Evolutionary conservation across 2,888 invertebrate species (phyloP).

Genomic region (Sesia apiformis): DNA sequence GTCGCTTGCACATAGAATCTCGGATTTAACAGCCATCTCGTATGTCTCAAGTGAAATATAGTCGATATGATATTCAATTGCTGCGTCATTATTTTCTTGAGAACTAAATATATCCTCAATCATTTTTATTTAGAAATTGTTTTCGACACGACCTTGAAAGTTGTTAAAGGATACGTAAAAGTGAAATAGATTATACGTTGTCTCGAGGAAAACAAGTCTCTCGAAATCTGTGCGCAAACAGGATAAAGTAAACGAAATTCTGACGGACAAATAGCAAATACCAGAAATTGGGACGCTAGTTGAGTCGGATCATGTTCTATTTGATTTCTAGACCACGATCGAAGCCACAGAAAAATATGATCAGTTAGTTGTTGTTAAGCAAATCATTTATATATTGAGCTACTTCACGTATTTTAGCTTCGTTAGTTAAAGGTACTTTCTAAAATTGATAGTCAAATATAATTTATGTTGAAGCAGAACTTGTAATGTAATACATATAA

Average conservation of each 20-base stretch:
- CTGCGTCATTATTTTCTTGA: conserved; percentile 22
- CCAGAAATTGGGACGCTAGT: conserved; percentile 4
- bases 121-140: not conserved
- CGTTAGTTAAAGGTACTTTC: no score
- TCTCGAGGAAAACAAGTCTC: conserved; percentile 20
- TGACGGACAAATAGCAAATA: conserved; percentile 11
- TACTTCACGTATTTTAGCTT: no score
- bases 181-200: conserved; percentile 22
- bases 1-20: conserved; percentile 43
- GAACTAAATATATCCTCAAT: not conserved
- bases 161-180: conserved; percentile 4
- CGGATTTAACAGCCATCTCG: conserved; percentile 48
- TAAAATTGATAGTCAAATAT: no score
- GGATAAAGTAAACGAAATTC: conserved; percentile 10
- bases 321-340: not conserved
- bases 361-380: no score
- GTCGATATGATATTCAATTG: conserved; percentile 43
- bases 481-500: no score
- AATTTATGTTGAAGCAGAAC: no score
- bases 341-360: not conserved
- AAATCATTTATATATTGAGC: no score
- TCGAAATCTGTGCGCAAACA: conserved; percentile 11
- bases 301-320: not conserved
- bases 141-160: conserved; percentile 5
- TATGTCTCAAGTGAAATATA: conserved; percentile 50